A percentile compares a stretch with the other conserved stretches of the same genome.
Conservation (phyloP, 2,113 vertebrate genomes). For the Microcebus ravelobensis region DNA sequence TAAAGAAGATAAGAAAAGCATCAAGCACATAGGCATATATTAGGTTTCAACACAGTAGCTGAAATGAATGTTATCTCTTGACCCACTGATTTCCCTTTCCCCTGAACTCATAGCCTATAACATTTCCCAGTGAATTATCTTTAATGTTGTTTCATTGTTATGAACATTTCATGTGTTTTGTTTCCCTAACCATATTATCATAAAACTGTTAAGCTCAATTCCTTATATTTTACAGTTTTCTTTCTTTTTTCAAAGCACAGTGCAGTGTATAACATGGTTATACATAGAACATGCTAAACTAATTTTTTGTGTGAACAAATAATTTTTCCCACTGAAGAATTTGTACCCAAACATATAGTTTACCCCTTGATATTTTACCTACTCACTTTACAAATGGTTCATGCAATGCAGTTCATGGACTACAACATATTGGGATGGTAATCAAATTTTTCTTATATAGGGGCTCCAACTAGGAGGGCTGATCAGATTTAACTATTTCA, state of each 20-base stretch:
- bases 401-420: neutral
- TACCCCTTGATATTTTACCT: slow-evolving; percentile 36
- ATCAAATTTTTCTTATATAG: neutral
- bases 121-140: neutral
- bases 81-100: neutral
- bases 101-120: neutral
- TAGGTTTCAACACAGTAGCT: neutral
- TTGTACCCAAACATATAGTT: neutral
- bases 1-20: neutral
- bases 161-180: neutral
- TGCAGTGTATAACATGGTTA: neutral
- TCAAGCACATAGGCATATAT: neutral
- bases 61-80: neutral
- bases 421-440: neutral
- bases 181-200: neutral
- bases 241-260: neutral
- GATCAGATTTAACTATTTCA: neutral
- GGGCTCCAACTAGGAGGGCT: neutral
- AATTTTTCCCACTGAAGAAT: neutral
- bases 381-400: neutral
- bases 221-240: neutral
- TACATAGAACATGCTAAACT: neutral
- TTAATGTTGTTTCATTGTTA: neutral
- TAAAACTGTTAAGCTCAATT: neutral
- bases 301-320: neutral